Conservation (phyloP, 1,140 invertebrate species). For the Rhynchophorus ferrugineus region DNA sequence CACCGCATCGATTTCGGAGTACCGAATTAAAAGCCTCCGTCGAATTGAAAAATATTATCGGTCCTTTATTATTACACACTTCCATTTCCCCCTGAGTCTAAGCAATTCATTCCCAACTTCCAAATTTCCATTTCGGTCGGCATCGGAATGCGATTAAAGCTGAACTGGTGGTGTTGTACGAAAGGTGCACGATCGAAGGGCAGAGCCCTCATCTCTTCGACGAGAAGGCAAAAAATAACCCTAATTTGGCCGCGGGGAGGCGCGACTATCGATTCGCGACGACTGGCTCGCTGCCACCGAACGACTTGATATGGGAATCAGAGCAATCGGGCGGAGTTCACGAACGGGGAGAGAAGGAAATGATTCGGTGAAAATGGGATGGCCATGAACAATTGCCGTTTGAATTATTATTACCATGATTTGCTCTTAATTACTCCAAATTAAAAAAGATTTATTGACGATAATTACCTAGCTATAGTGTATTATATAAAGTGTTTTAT, state of each 20-base stretch:
- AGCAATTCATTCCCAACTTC: conserved; percentile 15
- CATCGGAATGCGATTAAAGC: conserved; percentile 18
- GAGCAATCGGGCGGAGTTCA: no score
- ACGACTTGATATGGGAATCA: no score
- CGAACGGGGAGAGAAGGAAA: no score
- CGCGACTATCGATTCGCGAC: no score
- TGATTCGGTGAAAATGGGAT: no score
- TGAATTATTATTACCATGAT: no score
- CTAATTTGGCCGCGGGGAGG: conserved; percentile 9
- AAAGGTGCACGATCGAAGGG: conserved; percentile 3
- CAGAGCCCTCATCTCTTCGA: neutral
- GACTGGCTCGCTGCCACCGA: no score
- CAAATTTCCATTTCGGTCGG: conserved; percentile 17
- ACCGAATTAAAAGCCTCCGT: neutral
- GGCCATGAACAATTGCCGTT: no score
- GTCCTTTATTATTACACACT: conserved; percentile 11
- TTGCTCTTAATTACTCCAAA: no score
- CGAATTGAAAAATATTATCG: conserved; percentile 14
- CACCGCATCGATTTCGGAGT: neutral
- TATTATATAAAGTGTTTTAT: no score
- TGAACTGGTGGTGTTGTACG: conserved; percentile 1
- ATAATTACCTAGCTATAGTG: no score
- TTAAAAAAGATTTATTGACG: no score
- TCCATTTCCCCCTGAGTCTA: conserved; percentile 13
- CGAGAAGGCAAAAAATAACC: conserved; percentile 7